These are phyloP conservation scores for Rhinoraja longicauda DNA, from an alignment of 2,797 vertebrate species.

Conservation along the genomic window DNA sequence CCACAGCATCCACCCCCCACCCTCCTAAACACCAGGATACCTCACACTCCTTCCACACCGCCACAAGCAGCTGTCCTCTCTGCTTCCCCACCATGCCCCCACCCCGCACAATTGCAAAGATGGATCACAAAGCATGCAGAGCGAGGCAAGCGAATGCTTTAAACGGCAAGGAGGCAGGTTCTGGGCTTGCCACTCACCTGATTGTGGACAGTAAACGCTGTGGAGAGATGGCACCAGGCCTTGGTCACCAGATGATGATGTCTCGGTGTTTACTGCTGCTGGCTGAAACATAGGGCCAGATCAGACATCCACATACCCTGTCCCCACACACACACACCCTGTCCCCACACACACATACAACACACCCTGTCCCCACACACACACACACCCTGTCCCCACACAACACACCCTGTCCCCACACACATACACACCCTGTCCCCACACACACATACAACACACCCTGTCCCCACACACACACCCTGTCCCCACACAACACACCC, in stretches of 20 bases:
- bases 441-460: not conserved
- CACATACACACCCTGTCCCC: not conserved
- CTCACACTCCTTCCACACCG: too few relatives aligned
- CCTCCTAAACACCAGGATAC: not conserved
- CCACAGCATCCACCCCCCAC: not conserved
- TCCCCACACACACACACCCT: not conserved
- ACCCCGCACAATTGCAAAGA: too few relatives aligned
- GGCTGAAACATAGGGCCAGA: slow-evolving; percentile 6
- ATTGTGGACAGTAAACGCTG: slow-evolving; percentile 11
- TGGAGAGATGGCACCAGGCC: slow-evolving; percentile 13
- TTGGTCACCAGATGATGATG: slow-evolving; percentile 36
- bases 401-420: not conserved
- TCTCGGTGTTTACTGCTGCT: slow-evolving; percentile 31
- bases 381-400: not conserved
- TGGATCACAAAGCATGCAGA: not conserved
- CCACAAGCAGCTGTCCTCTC: too few relatives aligned
- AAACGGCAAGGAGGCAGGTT: not conserved
- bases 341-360: not conserved
- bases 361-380: not conserved
- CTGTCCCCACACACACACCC: not conserved
- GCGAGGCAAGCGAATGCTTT: not conserved
- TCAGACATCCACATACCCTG: not conserved
- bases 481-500: too few relatives aligned
- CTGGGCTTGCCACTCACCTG: not conserved
- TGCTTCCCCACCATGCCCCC: not conserved